Evolutionary conservation across 1,140 invertebrate genomes (phyloP), one percentile per base, ranked within the genome.

Genomic region (Solen grandis): DNA sequence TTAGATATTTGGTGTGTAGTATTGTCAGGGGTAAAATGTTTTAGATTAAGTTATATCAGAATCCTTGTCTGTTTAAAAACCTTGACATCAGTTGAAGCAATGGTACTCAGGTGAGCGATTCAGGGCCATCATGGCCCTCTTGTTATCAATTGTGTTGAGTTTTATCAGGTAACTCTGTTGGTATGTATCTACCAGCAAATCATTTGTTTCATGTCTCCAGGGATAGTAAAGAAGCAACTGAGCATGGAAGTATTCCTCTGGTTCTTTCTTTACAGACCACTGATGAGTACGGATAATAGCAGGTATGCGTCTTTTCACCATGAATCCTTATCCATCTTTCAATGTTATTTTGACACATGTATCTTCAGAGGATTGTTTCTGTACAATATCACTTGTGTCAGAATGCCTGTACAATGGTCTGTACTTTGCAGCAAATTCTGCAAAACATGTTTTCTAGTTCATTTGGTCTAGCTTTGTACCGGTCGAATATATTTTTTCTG

Each of bases 121-220:
- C n/a, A n/a, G n/a, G n/a, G n/a, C n/a, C n/a, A n/a, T n/a, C n/a
- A n/a, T n/a, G n/a, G n/a, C n/a, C n/a, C n/a, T n/a, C n/a, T n/a
- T n/a, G n/a, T n/a, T n/a, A n/a, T n/a, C n/a, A n/a, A n/a, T n/a
- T n/a, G n/a, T n/a, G 29, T 31, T 8, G 10, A 5, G 10, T 63
- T 25, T 63, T 63, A 31, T 63, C 27, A 31, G 10, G 60, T 63
- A 63, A 31, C 35, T 63, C 60, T 63, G 27, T 63, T 63, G 60
- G 60, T 63, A 63, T 13, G 60, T 63, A 10, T n/a, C 54, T n/a
- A 57, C 29, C 5, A 57, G 54, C 54, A 63, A 63, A 63, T 63
- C 60, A 63, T 63, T 63, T 63, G 60, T 63, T 63, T 63, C 60
- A 63, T 63, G 29, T 63, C 60, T 63, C 60, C n/a, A n/a, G n/a